A percentile compares a stretch with the other conserved stretches of the same genome.
Conservation (phyloP, 2,888 invertebrate species). For the Drosophila koepferae region DNA sequence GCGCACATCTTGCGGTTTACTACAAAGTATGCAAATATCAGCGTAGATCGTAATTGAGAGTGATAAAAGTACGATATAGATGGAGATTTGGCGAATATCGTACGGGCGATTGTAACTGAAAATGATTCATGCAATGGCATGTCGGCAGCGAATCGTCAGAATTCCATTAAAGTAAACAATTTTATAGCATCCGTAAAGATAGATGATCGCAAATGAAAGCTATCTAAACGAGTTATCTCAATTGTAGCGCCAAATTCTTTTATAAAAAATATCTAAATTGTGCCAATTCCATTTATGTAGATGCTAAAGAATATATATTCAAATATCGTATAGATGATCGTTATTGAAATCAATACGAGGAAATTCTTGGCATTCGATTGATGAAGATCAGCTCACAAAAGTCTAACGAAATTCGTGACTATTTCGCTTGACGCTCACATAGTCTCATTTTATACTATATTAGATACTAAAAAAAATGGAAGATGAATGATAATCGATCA, state of each 20-base stretch:
- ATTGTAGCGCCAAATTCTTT: too few relatives aligned
- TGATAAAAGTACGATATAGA: background rate
- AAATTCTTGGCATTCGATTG: constrained; percentile 15
- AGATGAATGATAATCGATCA: constrained; percentile 23
- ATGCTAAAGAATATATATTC: background rate
- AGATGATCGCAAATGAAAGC: background rate
- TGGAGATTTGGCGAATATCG: background rate
- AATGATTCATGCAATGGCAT: background rate
- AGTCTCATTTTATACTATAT: constrained; percentile 37
- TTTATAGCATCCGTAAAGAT: too few relatives aligned
- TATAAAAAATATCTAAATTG: too few relatives aligned
- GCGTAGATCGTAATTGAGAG: constrained; percentile 6
- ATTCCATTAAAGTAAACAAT: background rate
- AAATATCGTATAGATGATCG: background rate
- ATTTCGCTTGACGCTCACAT: constrained; percentile 10
- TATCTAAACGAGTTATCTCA: too few relatives aligned
- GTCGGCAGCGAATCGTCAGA: background rate
- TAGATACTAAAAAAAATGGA: constrained; percentile 5
- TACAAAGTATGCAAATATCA: background rate
- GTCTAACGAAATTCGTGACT: background rate
- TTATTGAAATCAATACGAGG: background rate
- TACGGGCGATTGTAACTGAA: background rate
- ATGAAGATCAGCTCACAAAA: background rate
- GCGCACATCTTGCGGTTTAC: constrained; percentile 50
- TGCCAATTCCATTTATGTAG: background rate